Evolutionary conservation across 2,888 invertebrate species (phyloP).

Genomic region (Dione vanillae): DNA sequence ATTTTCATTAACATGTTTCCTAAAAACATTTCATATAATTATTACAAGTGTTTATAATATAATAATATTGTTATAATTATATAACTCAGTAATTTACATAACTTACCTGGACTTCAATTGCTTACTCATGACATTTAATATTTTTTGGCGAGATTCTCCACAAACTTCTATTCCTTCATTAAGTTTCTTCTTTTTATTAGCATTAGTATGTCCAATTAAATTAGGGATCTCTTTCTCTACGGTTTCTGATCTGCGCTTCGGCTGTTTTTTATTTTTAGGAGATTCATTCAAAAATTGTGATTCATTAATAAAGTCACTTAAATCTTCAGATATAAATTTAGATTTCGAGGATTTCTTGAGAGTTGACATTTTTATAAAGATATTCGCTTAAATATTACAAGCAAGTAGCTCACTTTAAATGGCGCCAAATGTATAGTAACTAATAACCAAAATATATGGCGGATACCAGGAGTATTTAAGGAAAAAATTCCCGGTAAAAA

Average conservation of each 20-base stretch:
- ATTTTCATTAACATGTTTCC: constrained; percentile 63
- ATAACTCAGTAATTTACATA: not conserved
- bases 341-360: constrained; percentile 60
- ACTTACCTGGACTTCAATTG: constrained; percentile 67
- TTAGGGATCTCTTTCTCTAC: constrained; percentile 57
- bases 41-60: not conserved
- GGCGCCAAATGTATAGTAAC: not conserved
- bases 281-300: constrained; percentile 62
- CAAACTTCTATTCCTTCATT: constrained; percentile 56
- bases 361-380: constrained; percentile 56
- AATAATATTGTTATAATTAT: not conserved
- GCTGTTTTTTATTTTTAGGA: constrained; percentile 59
- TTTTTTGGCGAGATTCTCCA: constrained; percentile 66
- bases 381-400: not conserved
- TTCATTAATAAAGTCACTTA: constrained; percentile 62
- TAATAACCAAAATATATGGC: not conserved
- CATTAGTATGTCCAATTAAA: constrained; percentile 50
- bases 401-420: not conserved
- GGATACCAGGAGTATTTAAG: not conserved
- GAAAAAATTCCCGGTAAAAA: constrained; percentile 2
- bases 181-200: constrained; percentile 62
- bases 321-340: constrained; percentile 62
- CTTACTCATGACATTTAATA: constrained; percentile 63
- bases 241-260: constrained; percentile 55
- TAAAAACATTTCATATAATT: constrained; percentile 51